A percentile compares a stretch with the other conserved stretches of the same genome.
Conservation (phyloP, 1,140 invertebrate species). For the Pseudomyrmex pallidus region DNA sequence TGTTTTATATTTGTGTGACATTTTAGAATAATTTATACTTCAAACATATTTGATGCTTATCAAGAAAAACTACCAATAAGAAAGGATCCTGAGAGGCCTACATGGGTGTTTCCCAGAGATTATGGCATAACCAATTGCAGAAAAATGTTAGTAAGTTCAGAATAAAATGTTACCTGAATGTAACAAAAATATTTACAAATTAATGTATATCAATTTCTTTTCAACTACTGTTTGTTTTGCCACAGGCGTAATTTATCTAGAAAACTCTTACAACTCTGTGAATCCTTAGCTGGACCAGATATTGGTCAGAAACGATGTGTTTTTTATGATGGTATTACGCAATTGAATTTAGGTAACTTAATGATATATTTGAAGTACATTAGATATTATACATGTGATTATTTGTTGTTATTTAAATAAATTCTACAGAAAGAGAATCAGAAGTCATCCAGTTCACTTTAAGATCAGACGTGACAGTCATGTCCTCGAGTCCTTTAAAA, state of each 20-base stretch:
- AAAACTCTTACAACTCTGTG: constrained; percentile 90
- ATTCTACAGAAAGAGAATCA: constrained; percentile 86
- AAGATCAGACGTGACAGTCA: constrained; percentile 88
- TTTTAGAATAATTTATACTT: constrained; percentile 87
- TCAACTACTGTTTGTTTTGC: constrained; percentile 72
- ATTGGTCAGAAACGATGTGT: constrained; percentile 85
- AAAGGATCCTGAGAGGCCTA: constrained; percentile 89
- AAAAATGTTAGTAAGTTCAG: constrained; percentile 88
- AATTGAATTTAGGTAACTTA: constrained; percentile 55
- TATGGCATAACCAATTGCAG: constrained; percentile 90
- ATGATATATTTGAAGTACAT: constrained; percentile 66
- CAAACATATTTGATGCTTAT: constrained; percentile 91
- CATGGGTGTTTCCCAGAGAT: constrained; percentile 89
- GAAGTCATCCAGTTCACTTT: constrained; percentile 88
- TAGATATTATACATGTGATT: constrained; percentile 31
- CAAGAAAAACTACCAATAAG: constrained; percentile 91
- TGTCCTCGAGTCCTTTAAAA: constrained; percentile 87
- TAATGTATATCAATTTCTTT: constrained; percentile 22
- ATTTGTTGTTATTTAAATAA: not conserved
- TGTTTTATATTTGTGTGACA: constrained; percentile 13
- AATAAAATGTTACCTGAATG: constrained; percentile 12
- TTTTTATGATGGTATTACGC: constrained; percentile 86
- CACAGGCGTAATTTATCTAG: constrained; percentile 88
- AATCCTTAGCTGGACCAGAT: constrained; percentile 86
- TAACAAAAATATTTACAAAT: constrained; percentile 32